Conservation (phyloP, 2,888 invertebrate genomes). For the Lasiommata megera region DNA sequence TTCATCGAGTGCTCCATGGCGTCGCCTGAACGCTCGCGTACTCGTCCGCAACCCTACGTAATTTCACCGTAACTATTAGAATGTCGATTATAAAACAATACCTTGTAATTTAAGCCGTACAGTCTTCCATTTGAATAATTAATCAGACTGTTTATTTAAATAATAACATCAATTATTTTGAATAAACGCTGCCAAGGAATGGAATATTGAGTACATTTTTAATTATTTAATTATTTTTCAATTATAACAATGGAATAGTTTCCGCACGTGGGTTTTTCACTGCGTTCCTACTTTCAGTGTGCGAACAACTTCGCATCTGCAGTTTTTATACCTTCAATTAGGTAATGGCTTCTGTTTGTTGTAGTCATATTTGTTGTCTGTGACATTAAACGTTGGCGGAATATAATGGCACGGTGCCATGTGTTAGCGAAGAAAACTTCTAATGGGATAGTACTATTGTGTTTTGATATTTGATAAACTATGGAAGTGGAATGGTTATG, state of each 20-base stretch:
- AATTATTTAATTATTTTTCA: neutral
- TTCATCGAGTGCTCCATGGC: no score
- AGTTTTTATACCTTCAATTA: conserved; percentile 28
- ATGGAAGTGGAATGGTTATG: neutral
- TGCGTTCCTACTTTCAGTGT: neutral
- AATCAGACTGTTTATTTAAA: no score
- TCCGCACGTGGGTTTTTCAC: neutral
- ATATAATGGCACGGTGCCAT: conserved; percentile 10
- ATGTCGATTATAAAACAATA: no score
- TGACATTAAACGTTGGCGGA: conserved; percentile 12
- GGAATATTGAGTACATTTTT: no score
- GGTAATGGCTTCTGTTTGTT: conserved; percentile 19
- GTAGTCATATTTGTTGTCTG: conserved; percentile 15
- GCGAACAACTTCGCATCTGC: conserved; percentile 15
- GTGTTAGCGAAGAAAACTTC: conserved; percentile 1
- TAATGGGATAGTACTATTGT: neutral
- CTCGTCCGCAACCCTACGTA: no score
- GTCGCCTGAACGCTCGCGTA: no score
- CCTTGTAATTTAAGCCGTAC: no score
- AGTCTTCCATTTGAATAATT: no score
- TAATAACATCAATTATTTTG: no score
- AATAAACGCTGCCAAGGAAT: no score
- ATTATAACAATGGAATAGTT: neutral
- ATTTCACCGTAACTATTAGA: no score
- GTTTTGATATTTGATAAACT: neutral